Percentiles rank a stretch among this genome's conserved stretches.
Conservation (phyloP, 2,888 invertebrate genomes). For the Latrodectus elegans region DNA sequence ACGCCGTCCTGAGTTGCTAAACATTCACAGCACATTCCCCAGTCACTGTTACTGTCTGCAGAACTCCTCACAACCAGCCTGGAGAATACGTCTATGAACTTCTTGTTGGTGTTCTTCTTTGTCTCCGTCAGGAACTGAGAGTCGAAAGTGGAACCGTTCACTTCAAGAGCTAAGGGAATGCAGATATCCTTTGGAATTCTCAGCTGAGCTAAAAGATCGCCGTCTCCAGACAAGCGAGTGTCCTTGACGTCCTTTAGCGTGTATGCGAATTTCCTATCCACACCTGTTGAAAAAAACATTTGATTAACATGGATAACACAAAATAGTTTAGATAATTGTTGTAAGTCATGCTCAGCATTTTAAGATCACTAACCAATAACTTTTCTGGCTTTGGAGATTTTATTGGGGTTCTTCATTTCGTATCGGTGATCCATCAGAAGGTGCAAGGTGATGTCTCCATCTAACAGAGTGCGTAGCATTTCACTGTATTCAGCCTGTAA, state of each 20-base stretch:
- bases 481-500: slow-evolving; percentile 82
- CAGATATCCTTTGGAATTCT: slow-evolving; percentile 86
- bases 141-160: slow-evolving; percentile 81
- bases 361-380: slow-evolving; percentile 50
- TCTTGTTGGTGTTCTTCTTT: slow-evolving; percentile 79
- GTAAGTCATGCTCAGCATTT: background rate
- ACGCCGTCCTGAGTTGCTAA: slow-evolving; percentile 75
- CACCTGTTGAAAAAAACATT: slow-evolving; percentile 77
- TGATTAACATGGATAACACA: too few species aligned
- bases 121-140: slow-evolving; percentile 73
- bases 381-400: slow-evolving; percentile 67
- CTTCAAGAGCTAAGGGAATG: slow-evolving; percentile 87
- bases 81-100: slow-evolving; percentile 81
- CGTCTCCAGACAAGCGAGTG: slow-evolving; percentile 82
- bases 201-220: slow-evolving; percentile 83
- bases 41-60: slow-evolving; percentile 74
- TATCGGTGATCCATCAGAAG: slow-evolving; percentile 80
- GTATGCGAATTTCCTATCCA: slow-evolving; percentile 85
- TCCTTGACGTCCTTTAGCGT: slow-evolving; percentile 83
- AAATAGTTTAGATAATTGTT: background rate
- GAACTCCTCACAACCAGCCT: slow-evolving; percentile 77
- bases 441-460: slow-evolving; percentile 87
- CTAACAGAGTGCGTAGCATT: slow-evolving; percentile 86
- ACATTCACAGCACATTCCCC: slow-evolving; percentile 77
- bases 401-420: slow-evolving; percentile 82